Evolutionary conservation across 2,113 vertebrate species (phyloP).

Genomic region (Melanostigma gelatinosum): DNA sequence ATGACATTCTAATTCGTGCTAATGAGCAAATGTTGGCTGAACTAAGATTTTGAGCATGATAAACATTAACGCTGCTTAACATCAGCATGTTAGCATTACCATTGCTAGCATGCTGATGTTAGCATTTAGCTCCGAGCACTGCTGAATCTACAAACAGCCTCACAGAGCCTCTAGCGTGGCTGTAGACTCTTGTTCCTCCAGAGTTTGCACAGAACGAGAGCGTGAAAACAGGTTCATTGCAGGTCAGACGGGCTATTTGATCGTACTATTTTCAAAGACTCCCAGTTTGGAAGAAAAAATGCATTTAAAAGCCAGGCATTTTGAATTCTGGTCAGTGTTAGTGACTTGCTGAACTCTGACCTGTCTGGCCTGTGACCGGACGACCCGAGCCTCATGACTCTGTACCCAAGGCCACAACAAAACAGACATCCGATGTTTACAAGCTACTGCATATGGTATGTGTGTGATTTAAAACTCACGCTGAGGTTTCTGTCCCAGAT

Average conservation of each 20-base stretch:
- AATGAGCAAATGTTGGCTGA: not conserved
- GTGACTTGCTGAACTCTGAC: conserved; percentile 56
- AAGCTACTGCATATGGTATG: conserved; percentile 31
- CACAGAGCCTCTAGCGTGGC: not conserved
- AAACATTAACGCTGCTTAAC: not conserved
- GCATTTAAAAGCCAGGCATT: conserved; percentile 37
- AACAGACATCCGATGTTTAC: conserved; percentile 59
- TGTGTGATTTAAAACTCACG: conserved; percentile 82
- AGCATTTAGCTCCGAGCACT: not conserved
- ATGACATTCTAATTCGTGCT: not conserved
- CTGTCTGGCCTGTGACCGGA: conserved; percentile 60
- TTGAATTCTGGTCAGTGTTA: conserved; percentile 51
- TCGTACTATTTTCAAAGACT: conserved; percentile 9
- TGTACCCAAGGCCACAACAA: conserved; percentile 33
- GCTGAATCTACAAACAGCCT: not conserved
- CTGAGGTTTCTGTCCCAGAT: conserved; percentile 97
- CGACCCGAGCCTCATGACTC: conserved; percentile 53
- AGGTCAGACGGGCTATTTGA: conserved; percentile 3
- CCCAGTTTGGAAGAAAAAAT: conserved; percentile 23
- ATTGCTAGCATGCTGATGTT: not conserved
- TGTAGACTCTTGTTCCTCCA: not conserved
- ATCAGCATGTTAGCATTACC: not conserved
- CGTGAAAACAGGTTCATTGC: conserved; percentile 8
- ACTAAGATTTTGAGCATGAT: not conserved
- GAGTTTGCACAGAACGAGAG: not conserved